Base-by-base conservation (phyloP, 2,888 invertebrate genomes). In the Hirtodrosophila alboralis region DNA sequence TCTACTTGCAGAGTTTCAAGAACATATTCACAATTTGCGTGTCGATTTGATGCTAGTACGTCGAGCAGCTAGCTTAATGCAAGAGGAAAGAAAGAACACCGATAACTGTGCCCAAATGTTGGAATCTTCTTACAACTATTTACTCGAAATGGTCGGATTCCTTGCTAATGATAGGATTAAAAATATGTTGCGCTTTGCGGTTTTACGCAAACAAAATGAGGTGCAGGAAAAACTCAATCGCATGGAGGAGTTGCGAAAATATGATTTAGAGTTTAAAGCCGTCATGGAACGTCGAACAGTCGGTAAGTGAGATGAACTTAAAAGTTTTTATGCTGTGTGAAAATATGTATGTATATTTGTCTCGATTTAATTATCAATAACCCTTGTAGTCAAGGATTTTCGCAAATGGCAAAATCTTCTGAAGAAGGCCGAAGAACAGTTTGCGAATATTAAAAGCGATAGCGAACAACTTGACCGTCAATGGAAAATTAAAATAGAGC, bases 141-240 rank as follows among this genome's bases (percentile, higher is more conserved):
- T 56, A 1, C 13, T 43, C 5, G 9, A 43, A 14, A 16, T 63
- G 0, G 2, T 0, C 6, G 12, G 6, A 2, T 2, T 63, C 2
- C 18, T 66, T 0, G n/a, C 10, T 1, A 30, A 63, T 16, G 56
- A 51, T 1, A 41, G 36, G 3, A 12, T 51, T 1, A 37, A 13
- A 7, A 51, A 51, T 5, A 45, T 51, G 3, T 1, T 38, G n/a
- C 33, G 27, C 2, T 70, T 16, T 8, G 14, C 12, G 0, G 34
- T 43, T 1, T 8, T 67, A 14, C 10, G 26, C 13, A 70, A 43
- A 7, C 56, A 67, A 9, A 23, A n/a, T 13, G 66, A 70, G 3
- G 56, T 51, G 1, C 64, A 70, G 34, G 13, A 31, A 3, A 37
- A 43, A 14, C 56, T 67, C 0, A 37, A 30, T 3, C 7, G 3